These are phyloP conservation scores for Colinus virginianus DNA, from an alignment of 2,113 vertebrate species.

Conservation along the genomic window DNA sequence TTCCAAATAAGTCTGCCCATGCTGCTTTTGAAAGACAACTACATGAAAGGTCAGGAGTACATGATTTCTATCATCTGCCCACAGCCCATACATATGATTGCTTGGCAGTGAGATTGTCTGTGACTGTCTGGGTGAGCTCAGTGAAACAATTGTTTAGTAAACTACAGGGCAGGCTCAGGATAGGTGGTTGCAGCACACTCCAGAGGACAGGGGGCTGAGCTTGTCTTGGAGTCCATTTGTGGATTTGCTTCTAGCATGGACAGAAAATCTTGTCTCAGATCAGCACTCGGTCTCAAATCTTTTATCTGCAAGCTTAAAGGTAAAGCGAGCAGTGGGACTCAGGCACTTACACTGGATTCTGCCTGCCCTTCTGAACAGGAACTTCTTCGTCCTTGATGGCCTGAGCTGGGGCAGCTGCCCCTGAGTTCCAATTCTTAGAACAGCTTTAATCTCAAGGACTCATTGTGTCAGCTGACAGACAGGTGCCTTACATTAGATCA, in stretches of 20 bases:
- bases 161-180: accelerated
- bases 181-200: not conserved
- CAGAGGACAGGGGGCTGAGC: not conserved
- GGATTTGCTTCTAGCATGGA: not conserved
- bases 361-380: not conserved
- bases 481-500: not conserved
- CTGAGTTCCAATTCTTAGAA: not conserved
- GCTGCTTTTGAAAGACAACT: not conserved
- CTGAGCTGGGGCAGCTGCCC: not conserved
- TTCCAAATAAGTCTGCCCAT: not conserved
- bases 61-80: not conserved
- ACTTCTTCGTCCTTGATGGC: not conserved
- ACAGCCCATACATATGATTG: not conserved
- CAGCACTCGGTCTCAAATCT: not conserved
- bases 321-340: not conserved
- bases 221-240: not conserved
- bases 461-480: not conserved
- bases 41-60: not conserved
- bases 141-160: not conserved
- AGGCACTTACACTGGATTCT: not conserved
- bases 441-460: not conserved
- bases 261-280: not conserved
- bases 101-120: slow-evolving; percentile 2
- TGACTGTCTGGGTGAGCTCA: not conserved
- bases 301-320: not conserved